Conservation (phyloP, 2,113 vertebrate genomes). For the Chlorocebus sabaeus region DNA sequence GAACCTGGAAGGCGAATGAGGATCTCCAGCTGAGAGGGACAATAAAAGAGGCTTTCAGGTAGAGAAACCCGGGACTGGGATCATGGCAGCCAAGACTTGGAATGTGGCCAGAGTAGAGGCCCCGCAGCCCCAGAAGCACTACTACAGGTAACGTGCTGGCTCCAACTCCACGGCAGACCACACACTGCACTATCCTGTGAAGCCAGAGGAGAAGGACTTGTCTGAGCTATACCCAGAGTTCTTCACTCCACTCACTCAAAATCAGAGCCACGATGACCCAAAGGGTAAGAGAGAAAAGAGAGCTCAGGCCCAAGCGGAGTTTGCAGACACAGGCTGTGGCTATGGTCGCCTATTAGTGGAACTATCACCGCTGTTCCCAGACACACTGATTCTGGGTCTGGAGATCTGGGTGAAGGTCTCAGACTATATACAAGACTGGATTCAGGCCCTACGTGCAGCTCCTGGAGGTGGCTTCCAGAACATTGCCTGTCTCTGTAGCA, state of each 20-base stretch:
- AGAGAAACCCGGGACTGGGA: not conserved
- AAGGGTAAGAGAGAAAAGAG: conserved; percentile 67
- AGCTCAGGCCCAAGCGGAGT: conserved; percentile 85
- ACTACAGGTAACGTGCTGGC: conserved; percentile 92
- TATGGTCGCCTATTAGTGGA: conserved; percentile 92
- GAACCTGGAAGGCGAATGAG: not conserved
- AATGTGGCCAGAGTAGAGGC: not conserved
- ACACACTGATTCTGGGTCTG: conserved; percentile 90
- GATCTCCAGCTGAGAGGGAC: not conserved
- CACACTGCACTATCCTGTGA: conserved; percentile 90
- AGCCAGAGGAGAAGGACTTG: conserved; percentile 93
- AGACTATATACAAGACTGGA: conserved; percentile 92
- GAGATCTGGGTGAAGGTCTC: conserved; percentile 96
- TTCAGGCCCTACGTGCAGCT: conserved; percentile 85
- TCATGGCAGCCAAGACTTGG: conserved; percentile 52
- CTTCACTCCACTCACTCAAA: conserved; percentile 73
- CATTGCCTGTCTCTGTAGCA: conserved; percentile 92
- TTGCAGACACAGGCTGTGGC: conserved; percentile 94
- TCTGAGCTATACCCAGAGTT: conserved; percentile 87
- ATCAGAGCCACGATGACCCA: conserved; percentile 64
- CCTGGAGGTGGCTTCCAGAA: conserved; percentile 90
- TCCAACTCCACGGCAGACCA: conserved; percentile 96
- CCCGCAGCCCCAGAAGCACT: conserved; percentile 91
- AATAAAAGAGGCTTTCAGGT: not conserved
- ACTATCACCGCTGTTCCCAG: conserved; percentile 90